Evolutionary conservation across 2,797 vertebrate species (phyloP).

Genomic region (Arnoldichthys spilopterus): DNA sequence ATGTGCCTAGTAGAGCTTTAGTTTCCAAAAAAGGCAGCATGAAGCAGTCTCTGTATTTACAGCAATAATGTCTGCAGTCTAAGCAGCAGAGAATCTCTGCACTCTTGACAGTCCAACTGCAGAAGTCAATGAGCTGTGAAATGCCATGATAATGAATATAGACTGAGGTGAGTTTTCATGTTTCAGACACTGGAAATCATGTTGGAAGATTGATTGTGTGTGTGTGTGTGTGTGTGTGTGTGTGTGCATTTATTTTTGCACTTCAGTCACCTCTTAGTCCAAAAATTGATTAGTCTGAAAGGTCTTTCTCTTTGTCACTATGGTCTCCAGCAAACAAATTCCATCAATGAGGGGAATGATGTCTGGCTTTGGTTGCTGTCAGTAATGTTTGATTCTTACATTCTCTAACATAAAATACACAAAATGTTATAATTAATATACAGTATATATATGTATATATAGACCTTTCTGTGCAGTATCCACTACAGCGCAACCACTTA

Average conservation of each 20-base stretch:
- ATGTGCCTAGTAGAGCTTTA: not conserved
- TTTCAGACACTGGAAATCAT: conserved; percentile 29
- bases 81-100: conserved; percentile 33
- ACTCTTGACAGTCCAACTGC: conserved; percentile 29
- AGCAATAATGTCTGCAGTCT: not conserved
- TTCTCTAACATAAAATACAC: not conserved
- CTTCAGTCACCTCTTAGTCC: conserved; percentile 19
- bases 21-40: conserved; percentile 2
- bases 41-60: conserved; percentile 19
- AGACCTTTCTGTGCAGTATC: not conserved
- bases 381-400: not conserved
- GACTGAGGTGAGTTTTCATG: conserved; percentile 38
- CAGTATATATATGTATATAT: too few species aligned
- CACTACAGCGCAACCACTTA: not conserved
- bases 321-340: conserved; percentile 1
- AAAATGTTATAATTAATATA: not conserved
- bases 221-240: conserved; percentile 25
- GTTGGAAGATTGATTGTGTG: conserved; percentile 9
- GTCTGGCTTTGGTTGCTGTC: not conserved
- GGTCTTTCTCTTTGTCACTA: conserved; percentile 25
- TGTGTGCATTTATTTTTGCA: conserved; percentile 16
- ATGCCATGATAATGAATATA: conserved; percentile 50
- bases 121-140: conserved; percentile 54
- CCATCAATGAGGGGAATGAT: conserved; percentile 10
- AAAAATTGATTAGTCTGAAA: conserved; percentile 38